Conservation (phyloP, 2,888 invertebrate species). For the Parnassius smintheus region DNA sequence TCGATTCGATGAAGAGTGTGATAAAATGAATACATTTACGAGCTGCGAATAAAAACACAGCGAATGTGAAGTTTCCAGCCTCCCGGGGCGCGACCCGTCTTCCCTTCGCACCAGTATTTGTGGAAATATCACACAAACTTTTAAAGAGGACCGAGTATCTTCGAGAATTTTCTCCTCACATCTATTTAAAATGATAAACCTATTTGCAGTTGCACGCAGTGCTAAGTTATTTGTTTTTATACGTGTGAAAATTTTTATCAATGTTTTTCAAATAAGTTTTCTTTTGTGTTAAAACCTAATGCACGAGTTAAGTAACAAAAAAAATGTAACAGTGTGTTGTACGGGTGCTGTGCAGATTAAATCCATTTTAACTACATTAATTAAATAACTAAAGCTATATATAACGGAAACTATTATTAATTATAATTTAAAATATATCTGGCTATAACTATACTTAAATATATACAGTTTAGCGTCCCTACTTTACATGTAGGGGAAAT, state of each 20-base stretch:
- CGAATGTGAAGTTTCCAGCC: constrained; percentile 45
- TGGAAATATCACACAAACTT: constrained; percentile 60
- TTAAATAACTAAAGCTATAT: too few relatives aligned
- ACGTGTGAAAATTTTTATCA: not conserved
- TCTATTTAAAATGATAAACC: constrained; percentile 43
- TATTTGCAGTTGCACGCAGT: constrained; percentile 29
- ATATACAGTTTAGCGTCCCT: too few relatives aligned
- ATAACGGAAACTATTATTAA: too few relatives aligned
- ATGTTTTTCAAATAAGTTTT: too few relatives aligned
- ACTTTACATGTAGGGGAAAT: too few relatives aligned
- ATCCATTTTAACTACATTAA: too few relatives aligned
- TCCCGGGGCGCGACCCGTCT: constrained; percentile 46
- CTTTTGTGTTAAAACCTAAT: too few relatives aligned
- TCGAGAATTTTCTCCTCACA: constrained; percentile 43
- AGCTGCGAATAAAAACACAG: constrained; percentile 55
- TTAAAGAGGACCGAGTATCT: constrained; percentile 46
- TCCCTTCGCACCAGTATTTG: constrained; percentile 63
- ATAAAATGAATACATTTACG: constrained; percentile 68
- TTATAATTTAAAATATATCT: too few relatives aligned
- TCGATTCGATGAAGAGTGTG: constrained; percentile 45
- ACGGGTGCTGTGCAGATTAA: too few relatives aligned
- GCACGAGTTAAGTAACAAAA: too few relatives aligned
- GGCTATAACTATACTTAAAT: too few relatives aligned
- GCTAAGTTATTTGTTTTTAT: constrained; percentile 5
- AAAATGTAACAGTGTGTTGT: too few relatives aligned